Percentiles rank a stretch among this genome's conserved stretches.
Conservation (phyloP, 2,888 invertebrate species). For the Stratiomys singularior region DNA sequence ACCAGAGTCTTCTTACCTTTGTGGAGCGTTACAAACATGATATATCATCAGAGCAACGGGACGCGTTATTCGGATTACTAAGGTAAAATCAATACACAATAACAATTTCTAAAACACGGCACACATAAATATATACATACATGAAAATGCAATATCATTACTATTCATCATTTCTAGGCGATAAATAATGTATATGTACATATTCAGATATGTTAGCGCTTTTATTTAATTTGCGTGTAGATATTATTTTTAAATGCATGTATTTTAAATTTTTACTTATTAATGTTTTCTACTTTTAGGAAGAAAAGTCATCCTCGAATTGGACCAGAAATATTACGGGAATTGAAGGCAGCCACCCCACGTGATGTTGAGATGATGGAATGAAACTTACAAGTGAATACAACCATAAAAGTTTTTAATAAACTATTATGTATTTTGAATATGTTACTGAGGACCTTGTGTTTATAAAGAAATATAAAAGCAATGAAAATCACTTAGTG, state of each 20-base stretch:
- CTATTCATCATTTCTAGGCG: background rate
- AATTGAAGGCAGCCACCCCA: constrained; percentile 84
- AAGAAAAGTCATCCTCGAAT: constrained; percentile 66
- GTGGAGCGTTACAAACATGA: constrained; percentile 95
- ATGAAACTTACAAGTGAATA: too few species aligned
- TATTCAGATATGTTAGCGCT: too few species aligned
- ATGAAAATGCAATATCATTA: background rate
- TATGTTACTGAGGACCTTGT: too few species aligned
- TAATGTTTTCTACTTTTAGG: constrained; percentile 53
- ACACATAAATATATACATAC: too few species aligned
- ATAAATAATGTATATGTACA: too few species aligned
- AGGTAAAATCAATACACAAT: constrained; percentile 55
- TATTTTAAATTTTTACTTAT: constrained; percentile 15
- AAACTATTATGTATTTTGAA: too few species aligned
- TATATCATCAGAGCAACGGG: constrained; percentile 91
- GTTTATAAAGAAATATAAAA: too few species aligned
- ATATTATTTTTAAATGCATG: constrained; percentile 13
- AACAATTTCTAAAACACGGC: background rate
- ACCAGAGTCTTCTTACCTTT: constrained; percentile 93
- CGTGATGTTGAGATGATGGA: constrained; percentile 75
- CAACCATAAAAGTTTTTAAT: too few species aligned
- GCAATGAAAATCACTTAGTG: too few species aligned
- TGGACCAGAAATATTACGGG: constrained; percentile 83
- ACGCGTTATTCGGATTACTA: constrained; percentile 82
- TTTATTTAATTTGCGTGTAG: background rate